Percentiles rank a stretch among this genome's conserved stretches.
Evolutionary conservation across 2,113 vertebrate species (phyloP).

Genomic region (Macrotis lagotis): DNA sequence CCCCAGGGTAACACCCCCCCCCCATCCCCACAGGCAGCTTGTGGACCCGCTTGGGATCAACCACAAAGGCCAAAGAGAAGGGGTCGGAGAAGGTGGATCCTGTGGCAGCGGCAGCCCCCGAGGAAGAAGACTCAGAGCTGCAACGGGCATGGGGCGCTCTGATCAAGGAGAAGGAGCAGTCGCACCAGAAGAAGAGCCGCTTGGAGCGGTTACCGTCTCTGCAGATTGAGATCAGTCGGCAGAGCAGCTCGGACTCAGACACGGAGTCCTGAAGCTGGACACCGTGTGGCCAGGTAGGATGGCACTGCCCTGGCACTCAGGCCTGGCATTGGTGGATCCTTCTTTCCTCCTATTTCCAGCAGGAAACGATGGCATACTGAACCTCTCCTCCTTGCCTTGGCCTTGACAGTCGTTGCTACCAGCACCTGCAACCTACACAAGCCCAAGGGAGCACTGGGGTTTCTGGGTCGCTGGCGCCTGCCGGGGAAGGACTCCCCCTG

Average conservation of each 20-base stretch:
- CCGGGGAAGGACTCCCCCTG: constrained; percentile 67
- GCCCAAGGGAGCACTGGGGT: constrained; percentile 76
- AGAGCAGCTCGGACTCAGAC: constrained; percentile 95
- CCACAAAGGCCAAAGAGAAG: constrained; percentile 86
- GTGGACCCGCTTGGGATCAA: constrained; percentile 95
- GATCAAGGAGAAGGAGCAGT: constrained; percentile 95
- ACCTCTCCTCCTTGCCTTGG: constrained; percentile 77
- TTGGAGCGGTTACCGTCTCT: constrained; percentile 96
- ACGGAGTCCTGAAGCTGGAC: constrained; percentile 90
- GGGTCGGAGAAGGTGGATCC: constrained; percentile 80
- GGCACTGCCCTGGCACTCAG: constrained; percentile 47
- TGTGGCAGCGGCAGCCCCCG: constrained; percentile 68
- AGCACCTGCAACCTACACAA: constrained; percentile 80
- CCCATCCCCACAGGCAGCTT: constrained; percentile 88
- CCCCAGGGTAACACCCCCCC: constrained; percentile 31
- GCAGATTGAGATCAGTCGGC: constrained; percentile 98
- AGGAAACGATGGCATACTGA: constrained; percentile 78
- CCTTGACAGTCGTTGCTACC: constrained; percentile 82
- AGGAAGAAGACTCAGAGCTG: constrained; percentile 95
- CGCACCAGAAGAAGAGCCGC: constrained; percentile 95
- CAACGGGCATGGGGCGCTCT: constrained; percentile 97
- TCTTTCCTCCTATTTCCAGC: constrained; percentile 61
- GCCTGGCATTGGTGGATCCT: constrained; percentile 52
- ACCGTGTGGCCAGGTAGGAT: constrained; percentile 50
- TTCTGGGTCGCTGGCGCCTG: constrained; percentile 64